Conservation (phyloP, 1,140 invertebrate genomes). For the Drosophila sulfurigaster region DNA sequence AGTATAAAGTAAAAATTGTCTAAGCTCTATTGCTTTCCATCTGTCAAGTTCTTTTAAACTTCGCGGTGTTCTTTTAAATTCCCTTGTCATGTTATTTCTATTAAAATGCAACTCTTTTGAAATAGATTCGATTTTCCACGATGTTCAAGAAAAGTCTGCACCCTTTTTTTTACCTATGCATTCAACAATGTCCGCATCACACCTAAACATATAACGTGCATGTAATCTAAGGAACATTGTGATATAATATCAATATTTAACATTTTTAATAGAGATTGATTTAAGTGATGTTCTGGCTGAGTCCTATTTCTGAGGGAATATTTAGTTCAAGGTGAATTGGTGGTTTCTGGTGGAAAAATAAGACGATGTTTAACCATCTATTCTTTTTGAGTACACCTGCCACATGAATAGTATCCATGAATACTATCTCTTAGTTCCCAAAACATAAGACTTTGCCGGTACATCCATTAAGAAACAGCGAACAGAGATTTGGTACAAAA, state of each 20-base stretch:
- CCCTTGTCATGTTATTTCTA: neutral
- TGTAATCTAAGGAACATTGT: constrained; percentile 44
- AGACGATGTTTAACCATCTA: constrained; percentile 35
- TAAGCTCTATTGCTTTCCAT: constrained; percentile 54
- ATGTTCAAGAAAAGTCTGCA: constrained; percentile 26
- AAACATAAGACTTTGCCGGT: neutral
- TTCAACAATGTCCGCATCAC: constrained; percentile 45
- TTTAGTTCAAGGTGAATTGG: neutral
- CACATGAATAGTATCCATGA: neutral
- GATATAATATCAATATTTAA: too few relatives aligned
- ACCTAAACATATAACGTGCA: constrained; percentile 51
- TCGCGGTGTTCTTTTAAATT: constrained; percentile 44
- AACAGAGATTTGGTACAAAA: neutral
- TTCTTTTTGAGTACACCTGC: constrained; percentile 39
- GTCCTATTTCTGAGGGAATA: neutral
- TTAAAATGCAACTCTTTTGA: constrained; percentile 6
- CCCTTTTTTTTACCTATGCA: constrained; percentile 25
- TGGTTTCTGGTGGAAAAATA: constrained; percentile 36
- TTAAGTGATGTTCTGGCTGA: constrained; percentile 48
- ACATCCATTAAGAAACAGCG: neutral
- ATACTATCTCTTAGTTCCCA: constrained; percentile 1
- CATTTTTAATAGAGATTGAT: constrained; percentile 17
- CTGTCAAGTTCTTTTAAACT: constrained; percentile 30
- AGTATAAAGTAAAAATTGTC: constrained; percentile 39
- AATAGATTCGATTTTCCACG: constrained; percentile 41